Percentiles rank a stretch among this genome's conserved stretches.
Evolutionary conservation across 2,888 invertebrate species (phyloP).

Genomic region (Camptogramma bilineatum): DNA sequence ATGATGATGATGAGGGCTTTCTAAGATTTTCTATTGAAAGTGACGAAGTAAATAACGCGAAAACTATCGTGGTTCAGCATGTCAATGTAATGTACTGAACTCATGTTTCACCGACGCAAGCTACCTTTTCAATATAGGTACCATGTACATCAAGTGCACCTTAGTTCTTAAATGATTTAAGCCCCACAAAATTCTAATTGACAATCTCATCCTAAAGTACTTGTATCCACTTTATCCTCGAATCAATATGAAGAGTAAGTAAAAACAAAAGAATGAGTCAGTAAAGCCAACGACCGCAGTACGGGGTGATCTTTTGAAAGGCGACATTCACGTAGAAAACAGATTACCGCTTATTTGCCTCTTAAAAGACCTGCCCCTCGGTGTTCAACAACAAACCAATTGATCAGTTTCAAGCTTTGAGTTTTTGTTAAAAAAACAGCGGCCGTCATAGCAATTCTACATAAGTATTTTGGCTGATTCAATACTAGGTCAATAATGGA

Average conservation of each 20-base stretch:
- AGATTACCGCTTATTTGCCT: not conserved
- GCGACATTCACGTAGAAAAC: slow-evolving; percentile 10
- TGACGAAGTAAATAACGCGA: not conserved
- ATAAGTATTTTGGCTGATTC: too few relatives aligned
- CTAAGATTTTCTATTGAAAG: not conserved
- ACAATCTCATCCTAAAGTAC: slow-evolving; percentile 34
- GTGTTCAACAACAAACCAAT: not conserved
- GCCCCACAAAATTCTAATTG: slow-evolving; percentile 16
- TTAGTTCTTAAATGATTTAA: not conserved
- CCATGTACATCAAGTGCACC: not conserved
- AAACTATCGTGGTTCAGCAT: not conserved
- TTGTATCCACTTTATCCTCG: slow-evolving; percentile 49
- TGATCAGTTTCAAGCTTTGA: too few relatives aligned
- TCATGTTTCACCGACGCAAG: not conserved
- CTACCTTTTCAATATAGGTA: not conserved
- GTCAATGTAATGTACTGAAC: not conserved
- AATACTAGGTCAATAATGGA: too few relatives aligned
- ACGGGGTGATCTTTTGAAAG: slow-evolving; percentile 81
- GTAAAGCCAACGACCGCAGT: slow-evolving; percentile 75
- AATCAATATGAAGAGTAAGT: slow-evolving; percentile 55
- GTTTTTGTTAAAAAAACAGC: too few relatives aligned
- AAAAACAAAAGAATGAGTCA: slow-evolving; percentile 83
- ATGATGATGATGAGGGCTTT: too few relatives aligned
- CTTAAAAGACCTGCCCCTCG: not conserved
- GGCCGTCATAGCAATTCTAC: too few relatives aligned